These are phyloP conservation scores for Suillia variegata DNA, from an alignment of 2,888 invertebrate genomes.

Conservation along the genomic window DNA sequence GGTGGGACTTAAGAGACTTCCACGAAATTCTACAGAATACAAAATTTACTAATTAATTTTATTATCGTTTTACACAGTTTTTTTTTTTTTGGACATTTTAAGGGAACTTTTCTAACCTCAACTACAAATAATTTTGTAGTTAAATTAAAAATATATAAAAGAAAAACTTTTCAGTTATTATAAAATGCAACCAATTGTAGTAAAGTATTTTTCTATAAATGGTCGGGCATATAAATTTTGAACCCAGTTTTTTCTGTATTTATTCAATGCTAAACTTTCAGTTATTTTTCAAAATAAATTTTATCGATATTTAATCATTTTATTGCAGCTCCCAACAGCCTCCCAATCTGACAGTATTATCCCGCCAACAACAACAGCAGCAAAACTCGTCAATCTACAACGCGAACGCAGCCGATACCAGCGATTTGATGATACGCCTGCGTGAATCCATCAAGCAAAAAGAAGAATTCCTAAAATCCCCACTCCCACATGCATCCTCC, in stretches of 20 bases:
- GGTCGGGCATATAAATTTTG: too few species aligned
- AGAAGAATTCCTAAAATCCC: constrained; percentile 83
- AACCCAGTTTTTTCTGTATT: too few species aligned
- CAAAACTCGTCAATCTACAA: constrained; percentile 27
- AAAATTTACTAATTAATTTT: not conserved
- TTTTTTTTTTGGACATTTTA: too few species aligned
- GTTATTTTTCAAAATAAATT: too few species aligned
- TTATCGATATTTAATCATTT: too few species aligned
- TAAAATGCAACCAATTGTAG: too few species aligned
- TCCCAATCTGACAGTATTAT: constrained; percentile 59
- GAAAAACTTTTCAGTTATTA: too few species aligned
- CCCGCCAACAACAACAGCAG: constrained; percentile 39
- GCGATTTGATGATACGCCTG: constrained; percentile 70
- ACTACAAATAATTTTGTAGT: too few species aligned
- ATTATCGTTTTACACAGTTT: not conserved
- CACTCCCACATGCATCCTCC: constrained; percentile 53
- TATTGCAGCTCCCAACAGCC: constrained; percentile 57
- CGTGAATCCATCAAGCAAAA: constrained; percentile 87
- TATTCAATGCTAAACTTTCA: too few species aligned
- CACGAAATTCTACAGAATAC: not conserved
- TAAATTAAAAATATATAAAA: too few species aligned
- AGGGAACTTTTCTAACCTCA: too few species aligned
- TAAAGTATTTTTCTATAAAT: too few species aligned
- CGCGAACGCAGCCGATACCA: constrained; percentile 40
- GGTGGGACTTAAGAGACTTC: constrained; percentile 30